Conservation (phyloP, 2,888 invertebrate species). For the Pristionchus exspectatus region DNA sequence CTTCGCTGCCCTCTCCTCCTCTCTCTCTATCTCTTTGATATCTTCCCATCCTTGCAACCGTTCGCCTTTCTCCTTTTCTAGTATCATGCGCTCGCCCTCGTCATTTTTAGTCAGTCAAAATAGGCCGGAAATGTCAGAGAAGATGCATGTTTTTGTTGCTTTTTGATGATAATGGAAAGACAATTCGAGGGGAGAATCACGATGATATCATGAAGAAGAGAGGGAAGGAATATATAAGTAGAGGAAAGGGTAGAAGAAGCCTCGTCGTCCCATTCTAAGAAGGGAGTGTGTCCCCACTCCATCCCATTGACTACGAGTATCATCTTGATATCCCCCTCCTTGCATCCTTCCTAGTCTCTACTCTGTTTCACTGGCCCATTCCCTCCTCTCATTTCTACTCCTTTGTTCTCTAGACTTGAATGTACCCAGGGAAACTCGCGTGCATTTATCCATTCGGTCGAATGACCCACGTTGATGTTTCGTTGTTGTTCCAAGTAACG, state of each 20-base stretch:
- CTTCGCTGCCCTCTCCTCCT: neutral
- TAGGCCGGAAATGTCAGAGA: neutral
- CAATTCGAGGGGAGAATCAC: neutral
- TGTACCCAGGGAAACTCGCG: neutral
- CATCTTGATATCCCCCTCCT: neutral
- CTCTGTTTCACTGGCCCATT: neutral
- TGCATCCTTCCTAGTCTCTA: neutral
- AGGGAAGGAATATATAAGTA: constrained; percentile 27
- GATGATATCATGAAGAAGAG: constrained; percentile 29
- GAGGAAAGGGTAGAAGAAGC: neutral
- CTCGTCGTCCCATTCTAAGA: constrained; percentile 11
- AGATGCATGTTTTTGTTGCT: neutral
- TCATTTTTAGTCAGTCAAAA: neutral
- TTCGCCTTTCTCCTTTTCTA: constrained; percentile 4
- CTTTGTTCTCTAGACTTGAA: neutral
- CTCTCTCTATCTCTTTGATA: neutral
- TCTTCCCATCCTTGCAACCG: neutral
- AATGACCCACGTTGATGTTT: neutral
- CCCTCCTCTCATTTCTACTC: neutral
- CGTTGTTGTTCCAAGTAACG: neutral
- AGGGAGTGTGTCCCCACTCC: neutral
- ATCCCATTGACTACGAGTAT: neutral
- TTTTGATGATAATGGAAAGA: neutral
- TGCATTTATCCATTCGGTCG: neutral
- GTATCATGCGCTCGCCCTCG: constrained; percentile 21